These are phyloP conservation scores for Drosophila suboccidentalis DNA, from an alignment of 2,888 invertebrate genomes.

Conservation along the genomic window DNA sequence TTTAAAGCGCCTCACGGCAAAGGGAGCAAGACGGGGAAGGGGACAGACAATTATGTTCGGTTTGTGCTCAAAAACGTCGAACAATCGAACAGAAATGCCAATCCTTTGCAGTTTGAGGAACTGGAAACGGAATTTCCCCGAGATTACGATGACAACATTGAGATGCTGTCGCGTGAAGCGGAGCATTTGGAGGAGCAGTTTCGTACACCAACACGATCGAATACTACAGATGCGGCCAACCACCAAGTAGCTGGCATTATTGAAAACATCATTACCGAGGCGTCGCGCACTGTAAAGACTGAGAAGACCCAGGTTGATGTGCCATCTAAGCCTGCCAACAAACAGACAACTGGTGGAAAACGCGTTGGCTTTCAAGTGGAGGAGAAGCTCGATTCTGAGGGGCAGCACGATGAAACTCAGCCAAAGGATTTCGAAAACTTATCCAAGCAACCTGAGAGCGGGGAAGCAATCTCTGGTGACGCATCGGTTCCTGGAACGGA, in stretches of 20 bases:
- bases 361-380: conserved; percentile 83
- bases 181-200: conserved; percentile 86
- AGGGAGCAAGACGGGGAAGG: conserved; percentile 37
- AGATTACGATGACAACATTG: conserved; percentile 86
- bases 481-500: conserved; percentile 52
- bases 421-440: conserved; percentile 55
- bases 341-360: conserved; percentile 65
- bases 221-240: conserved; percentile 61
- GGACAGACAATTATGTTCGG: conserved; percentile 73
- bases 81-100: conserved; percentile 80
- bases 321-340: conserved; percentile 63
- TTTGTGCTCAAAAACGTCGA: conserved; percentile 85
- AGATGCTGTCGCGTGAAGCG: conserved; percentile 85
- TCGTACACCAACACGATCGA: conserved; percentile 79
- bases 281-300: conserved; percentile 63
- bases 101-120: conserved; percentile 81
- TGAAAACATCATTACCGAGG: conserved; percentile 72
- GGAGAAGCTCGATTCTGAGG: conserved; percentile 71
- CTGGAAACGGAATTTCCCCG: conserved; percentile 86
- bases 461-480: conserved; percentile 57
- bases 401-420: conserved; percentile 60
- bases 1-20: conserved; percentile 48
- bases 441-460: conserved; percentile 60
- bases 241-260: conserved; percentile 72
- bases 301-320: conserved; percentile 66